These are phyloP conservation scores for Melanerpes aurifrons DNA, from an alignment of 2,113 vertebrate genomes.

Conservation along the genomic window DNA sequence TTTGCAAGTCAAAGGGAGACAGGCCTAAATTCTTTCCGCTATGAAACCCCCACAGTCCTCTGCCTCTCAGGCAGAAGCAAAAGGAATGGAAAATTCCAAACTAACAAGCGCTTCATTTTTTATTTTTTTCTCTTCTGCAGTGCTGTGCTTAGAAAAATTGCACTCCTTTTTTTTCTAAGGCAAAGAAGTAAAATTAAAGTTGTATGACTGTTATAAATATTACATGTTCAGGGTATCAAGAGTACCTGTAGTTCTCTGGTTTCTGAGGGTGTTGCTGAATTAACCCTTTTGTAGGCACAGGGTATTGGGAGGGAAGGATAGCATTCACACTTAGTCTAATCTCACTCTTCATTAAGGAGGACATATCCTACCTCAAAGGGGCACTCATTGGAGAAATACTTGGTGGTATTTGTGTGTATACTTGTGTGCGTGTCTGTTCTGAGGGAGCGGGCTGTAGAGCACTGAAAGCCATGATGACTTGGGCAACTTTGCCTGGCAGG, in stretches of 20 bases:
- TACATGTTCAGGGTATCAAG: slow-evolving; percentile 75
- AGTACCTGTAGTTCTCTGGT: slow-evolving; percentile 65
- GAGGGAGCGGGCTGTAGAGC: not conserved
- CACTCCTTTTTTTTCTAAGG: slow-evolving; percentile 66
- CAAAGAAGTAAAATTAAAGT: slow-evolving; percentile 82
- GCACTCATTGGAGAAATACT: not conserved
- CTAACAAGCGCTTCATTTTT: slow-evolving; percentile 60
- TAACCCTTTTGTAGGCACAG: slow-evolving; percentile 64
- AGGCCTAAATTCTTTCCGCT: slow-evolving; percentile 47
- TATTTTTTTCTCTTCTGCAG: slow-evolving; percentile 36
- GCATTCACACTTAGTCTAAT: slow-evolving; percentile 4
- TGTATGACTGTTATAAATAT: slow-evolving; percentile 84
- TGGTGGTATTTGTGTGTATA: not conserved
- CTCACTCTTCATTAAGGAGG: not conserved
- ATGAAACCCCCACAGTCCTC: slow-evolving; percentile 32
- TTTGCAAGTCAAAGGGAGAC: slow-evolving; percentile 56
- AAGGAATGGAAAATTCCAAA: slow-evolving; percentile 78
- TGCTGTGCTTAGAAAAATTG: slow-evolving; percentile 70
- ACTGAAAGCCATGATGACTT: not conserved
- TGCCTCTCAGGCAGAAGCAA: slow-evolving; percentile 61
- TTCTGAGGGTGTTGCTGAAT: slow-evolving; percentile 62
- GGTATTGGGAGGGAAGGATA: not conserved
- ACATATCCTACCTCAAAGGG: not conserved
- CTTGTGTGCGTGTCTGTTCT: not conserved
- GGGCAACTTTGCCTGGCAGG: not conserved